Conservation (phyloP, 92 coral and sea anemone genomes). For the Zoanthus sociatus region DNA sequence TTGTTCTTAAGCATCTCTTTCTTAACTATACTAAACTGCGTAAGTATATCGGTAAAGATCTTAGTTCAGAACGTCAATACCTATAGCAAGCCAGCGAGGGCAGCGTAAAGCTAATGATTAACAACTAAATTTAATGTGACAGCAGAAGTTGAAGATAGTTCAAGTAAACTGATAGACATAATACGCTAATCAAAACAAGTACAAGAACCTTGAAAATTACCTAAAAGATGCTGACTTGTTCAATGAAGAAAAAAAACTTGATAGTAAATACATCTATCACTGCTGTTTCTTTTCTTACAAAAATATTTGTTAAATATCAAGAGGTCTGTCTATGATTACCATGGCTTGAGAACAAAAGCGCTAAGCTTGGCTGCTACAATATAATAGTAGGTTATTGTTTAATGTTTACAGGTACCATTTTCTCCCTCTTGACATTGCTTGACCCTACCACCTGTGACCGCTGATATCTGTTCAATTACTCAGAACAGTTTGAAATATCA, state of each 20-base stretch:
- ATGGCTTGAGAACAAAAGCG: background rate
- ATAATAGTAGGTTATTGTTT: background rate
- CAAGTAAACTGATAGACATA: background rate
- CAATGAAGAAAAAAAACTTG: background rate
- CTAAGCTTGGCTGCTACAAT: background rate
- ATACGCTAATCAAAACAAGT: background rate
- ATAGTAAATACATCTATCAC: background rate
- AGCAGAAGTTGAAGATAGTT: too few relatives aligned
- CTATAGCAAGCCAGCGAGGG: too few relatives aligned
- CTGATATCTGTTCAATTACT: background rate
- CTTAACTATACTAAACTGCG: too few relatives aligned
- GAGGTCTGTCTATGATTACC: background rate
- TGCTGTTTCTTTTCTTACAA: background rate
- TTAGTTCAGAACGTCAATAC: too few relatives aligned
- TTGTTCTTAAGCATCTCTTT: too few relatives aligned
- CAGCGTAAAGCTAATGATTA: too few relatives aligned
- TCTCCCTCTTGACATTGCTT: constrained; percentile 18
- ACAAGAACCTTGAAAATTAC: background rate
- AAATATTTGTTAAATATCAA: background rate
- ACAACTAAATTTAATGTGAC: too few relatives aligned
- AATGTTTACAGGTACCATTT: background rate
- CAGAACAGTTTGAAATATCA: background rate
- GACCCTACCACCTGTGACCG: constrained; percentile 1
- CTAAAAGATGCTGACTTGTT: background rate
- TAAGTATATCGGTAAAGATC: too few relatives aligned